Base-by-base conservation (phyloP, 2,888 invertebrate species). In the Agrochola litura region DNA sequence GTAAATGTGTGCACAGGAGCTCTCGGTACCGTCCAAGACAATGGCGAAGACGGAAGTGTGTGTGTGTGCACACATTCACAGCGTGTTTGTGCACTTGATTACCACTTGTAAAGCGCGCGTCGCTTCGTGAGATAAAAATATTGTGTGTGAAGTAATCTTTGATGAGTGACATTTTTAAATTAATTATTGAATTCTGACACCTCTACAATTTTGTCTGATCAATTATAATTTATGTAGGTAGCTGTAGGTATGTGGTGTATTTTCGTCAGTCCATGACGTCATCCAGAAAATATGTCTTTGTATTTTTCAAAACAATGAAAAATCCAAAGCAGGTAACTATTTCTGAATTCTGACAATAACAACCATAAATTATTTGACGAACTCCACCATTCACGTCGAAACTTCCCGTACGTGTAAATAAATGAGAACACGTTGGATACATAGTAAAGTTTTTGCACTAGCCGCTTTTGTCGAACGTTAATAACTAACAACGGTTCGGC, bases 401-500 rank as follows among this genome's bases (percentile, higher is more conserved):
- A 77, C 25, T 79, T 76, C 71, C 61, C 30, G 56, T 70, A 71
- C 63, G 67, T 69, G 68, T 84, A 69, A 85, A 86, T 84, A 81
- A 84, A 81, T 73, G 73, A 84, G 69, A 73, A 76, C 77, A 82
- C 46, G 71, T 52, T 69, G 73, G 61, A 41, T 70, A 78, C 73
- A 66, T 60, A 66, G 63, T 46, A 73, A 87, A 84, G 73, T 79
- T 82, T 82, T 83, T 77, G 54, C 73, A 79, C 76, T 72, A 77
- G 43, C 30, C 74, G 75, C 83, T 81, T 82, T 80, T 84, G 83
- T 87, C 77, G 72, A 82, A 86, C 86, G 81, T 89, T 88, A 86
- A 88, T 86, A 86, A 80, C 81, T 85, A 85, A 85, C 87, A 87
- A 77, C 73, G 83, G 77, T 79, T 86, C 84, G 82, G 74, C 75